Evolutionary conservation across 2,797 vertebrate genomes (phyloP).

Genomic region (Pteronotus mesoamericanus): DNA sequence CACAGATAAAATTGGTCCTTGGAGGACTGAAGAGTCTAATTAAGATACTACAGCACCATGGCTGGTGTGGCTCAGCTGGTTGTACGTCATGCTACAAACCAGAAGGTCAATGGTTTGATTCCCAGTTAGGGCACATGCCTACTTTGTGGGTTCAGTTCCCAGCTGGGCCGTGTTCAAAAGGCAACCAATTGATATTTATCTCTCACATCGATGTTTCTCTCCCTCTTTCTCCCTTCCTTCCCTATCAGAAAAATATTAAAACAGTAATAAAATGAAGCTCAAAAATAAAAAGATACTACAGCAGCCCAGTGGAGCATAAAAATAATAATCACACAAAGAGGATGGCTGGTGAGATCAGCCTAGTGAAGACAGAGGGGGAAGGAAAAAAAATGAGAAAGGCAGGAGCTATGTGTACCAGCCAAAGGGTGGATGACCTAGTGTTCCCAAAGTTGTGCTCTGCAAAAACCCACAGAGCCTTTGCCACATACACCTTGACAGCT

Average conservation of each 20-base stretch:
- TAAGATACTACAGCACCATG: neutral
- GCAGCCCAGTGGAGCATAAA: neutral
- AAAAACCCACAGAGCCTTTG: neutral
- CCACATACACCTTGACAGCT: neutral
- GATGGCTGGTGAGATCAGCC: neutral
- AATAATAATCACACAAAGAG: neutral
- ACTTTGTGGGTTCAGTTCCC: no score
- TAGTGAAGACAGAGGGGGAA: neutral
- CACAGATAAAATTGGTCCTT: neutral
- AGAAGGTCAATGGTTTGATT: no score
- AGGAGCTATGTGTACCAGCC: neutral
- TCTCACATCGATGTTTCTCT: no score
- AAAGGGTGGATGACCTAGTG: neutral
- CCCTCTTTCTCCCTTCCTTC: no score
- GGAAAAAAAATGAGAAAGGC: neutral
- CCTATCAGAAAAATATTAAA: no score
- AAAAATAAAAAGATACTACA: neutral
- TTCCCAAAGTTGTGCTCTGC: neutral
- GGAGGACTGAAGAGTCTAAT: neutral
- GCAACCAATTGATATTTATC: no score
- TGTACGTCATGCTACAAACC: no score
- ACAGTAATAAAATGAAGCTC: no score
- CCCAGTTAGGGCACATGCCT: no score
- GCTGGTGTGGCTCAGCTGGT: no score
- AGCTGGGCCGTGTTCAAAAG: no score